Base-by-base conservation (phyloP, 2,113 vertebrate genomes). In the Hemiscyllium ocellatum region DNA sequence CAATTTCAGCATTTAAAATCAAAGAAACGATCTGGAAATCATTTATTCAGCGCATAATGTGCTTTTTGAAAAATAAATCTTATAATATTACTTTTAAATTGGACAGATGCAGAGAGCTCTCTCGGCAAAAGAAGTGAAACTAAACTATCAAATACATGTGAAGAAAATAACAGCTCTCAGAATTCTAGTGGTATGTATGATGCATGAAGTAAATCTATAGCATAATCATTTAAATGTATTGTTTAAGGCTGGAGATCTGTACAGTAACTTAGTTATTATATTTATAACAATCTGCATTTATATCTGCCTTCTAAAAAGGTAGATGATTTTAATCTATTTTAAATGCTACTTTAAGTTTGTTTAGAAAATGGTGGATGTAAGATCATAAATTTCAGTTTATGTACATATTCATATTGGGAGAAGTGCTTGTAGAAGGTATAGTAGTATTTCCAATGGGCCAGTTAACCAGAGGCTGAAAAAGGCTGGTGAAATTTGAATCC, bases 171-270 rank as follows among this genome's bases (percentile, higher is more conserved):
- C 97, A 98, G 97, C 95, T 99, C 98, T 2, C 99, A 99, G 96
- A 99, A 99, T 97, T 99, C 99, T 94, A 99, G 98, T 12, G 99
- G 99, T 99, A 97, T 98, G 99, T 98, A 96, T 89, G 95, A 33
- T 72, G 19, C 15, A 29, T 17, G 47, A 52, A 52, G 66, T 68
- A 29, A 33, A 22, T 93, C 42, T 52, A 15, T 50, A 72, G 15
- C 37, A 33, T 26, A 47, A 42, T 52, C 13, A 42, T 22, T 72
- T 12, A 52, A 95, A 42, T 47, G 4, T 7, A 37, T 12, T n/a
- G 69, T n/a, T 69, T 6, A 89, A 89, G 26, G n/a, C 65, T 24
- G 66, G 2, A 37, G 17, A 47, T 26, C 20, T 69, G 33, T 94
- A 56, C 50, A 89, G 22, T 85, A 47, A 47, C 42, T 72, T 47